Evolutionary conservation across 2,888 invertebrate genomes (phyloP).

Genomic region (Ptychoptera albimana): DNA sequence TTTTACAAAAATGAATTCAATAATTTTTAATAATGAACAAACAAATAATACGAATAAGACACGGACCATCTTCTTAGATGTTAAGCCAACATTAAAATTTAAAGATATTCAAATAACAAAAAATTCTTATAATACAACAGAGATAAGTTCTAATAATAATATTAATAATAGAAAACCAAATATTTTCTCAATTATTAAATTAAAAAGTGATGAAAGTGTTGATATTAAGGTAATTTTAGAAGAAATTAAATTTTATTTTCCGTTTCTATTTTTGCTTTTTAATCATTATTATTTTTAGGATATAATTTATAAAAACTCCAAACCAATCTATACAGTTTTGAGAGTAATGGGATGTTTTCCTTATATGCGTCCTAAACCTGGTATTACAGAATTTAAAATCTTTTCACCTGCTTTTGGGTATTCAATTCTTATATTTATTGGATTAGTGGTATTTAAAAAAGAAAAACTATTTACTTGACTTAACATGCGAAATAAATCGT

Average conservation of each 20-base stretch:
- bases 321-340: constrained; percentile 31
- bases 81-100: not conserved
- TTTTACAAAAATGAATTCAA: too few relatives aligned
- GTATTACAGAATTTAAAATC: constrained; percentile 33
- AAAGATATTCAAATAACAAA: not conserved
- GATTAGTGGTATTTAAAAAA: constrained; percentile 25
- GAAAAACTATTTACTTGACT: not conserved
- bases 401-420: constrained; percentile 41
- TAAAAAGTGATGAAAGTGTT: too few relatives aligned
- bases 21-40: not conserved
- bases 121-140: not conserved
- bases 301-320: constrained; percentile 30
- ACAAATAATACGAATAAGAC: not conserved
- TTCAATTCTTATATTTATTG: constrained; percentile 35
- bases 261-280: too few relatives aligned
- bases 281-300: constrained; percentile 16
- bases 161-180: constrained; percentile 36
- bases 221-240: not conserved
- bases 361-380: constrained; percentile 34
- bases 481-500: not conserved
- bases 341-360: constrained; percentile 46
- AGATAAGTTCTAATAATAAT: constrained; percentile 23
- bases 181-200: constrained; percentile 15
- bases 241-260: not conserved
- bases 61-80: not conserved